Percentiles rank a stretch among this genome's conserved stretches.
phyloP scores from a whole-genome alignment of 2,888 invertebrate genomes.

The Sisyra terminalis region DNA sequence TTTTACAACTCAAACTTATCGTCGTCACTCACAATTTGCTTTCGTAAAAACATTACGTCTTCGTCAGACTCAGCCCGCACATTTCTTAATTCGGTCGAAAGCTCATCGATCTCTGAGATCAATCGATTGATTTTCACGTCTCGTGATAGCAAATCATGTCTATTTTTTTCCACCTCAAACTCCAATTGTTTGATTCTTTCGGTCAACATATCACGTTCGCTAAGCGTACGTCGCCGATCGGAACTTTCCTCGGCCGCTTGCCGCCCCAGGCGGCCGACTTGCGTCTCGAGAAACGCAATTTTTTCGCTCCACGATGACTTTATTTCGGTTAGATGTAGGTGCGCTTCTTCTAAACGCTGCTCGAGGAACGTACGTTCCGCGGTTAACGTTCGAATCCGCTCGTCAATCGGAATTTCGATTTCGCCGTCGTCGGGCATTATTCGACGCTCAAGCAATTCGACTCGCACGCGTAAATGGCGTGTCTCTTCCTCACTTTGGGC shows the following conservation, averaged over 20 bases:
- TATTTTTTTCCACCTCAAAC: conserved; percentile 46
- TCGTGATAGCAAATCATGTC: conserved; percentile 45
- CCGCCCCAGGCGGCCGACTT: conserved; percentile 65
- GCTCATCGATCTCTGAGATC: conserved; percentile 54
- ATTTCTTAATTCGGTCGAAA: conserved; percentile 45
- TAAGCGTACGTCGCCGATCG: conserved; percentile 57
- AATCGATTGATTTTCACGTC: conserved; percentile 56
- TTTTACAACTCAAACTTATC: conserved; percentile 5
- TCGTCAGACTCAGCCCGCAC: conserved; percentile 33
- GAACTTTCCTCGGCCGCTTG: conserved; percentile 74
- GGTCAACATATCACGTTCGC: conserved; percentile 45
- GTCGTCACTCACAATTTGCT: conserved; percentile 38
- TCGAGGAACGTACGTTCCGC: conserved; percentile 52
- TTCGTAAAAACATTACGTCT: conserved; percentile 32
- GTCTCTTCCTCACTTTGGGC: conserved; percentile 63
- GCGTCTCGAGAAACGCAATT: conserved; percentile 76
- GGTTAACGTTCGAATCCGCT: conserved; percentile 35
- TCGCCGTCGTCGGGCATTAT: conserved; percentile 24
- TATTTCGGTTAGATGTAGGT: conserved; percentile 73
- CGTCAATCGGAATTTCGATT: conserved; percentile 29
- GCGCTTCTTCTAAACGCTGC: conserved; percentile 66
- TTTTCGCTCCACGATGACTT: conserved; percentile 87
- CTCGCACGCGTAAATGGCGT: conserved; percentile 47
- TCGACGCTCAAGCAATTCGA: conserved; percentile 36
- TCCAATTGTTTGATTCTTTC: conserved; percentile 46